Base-by-base conservation (phyloP, 2,113 vertebrate species). In the Thunnus thynnus region DNA sequence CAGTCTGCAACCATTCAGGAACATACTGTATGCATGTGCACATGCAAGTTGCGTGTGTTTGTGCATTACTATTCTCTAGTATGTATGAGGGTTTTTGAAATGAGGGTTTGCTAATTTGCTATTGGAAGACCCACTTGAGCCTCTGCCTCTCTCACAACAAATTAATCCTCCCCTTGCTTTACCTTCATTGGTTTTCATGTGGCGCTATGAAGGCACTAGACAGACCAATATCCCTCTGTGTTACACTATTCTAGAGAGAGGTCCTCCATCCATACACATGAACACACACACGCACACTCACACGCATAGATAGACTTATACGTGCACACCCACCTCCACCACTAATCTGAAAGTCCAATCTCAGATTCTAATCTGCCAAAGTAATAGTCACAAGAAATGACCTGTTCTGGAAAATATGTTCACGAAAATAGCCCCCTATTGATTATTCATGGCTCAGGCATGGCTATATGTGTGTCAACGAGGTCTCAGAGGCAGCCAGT, bases 101-200 rank as follows among this genome's bases (percentile, higher is more conserved):
- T 69, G 72, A 92, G 92, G 91, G 95, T 93, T 93, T 96, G 92
- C 95, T 96, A 96, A 97, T 97, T 96, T 96, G 94, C 94, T 95
- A 95, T 94, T 91, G 94, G 94, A 95, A 97, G 96, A 92, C 90
- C 93, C 93, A 92, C 90, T 93, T 93, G 94, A 94, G 94, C 92
- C 91, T 90, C 93, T 89, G 89, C 88, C 93, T 88, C 94, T 91
- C 83, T 91, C 86, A 89, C 84, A 91, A 91, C 86, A 91, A 92
- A 92, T 89, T 80, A 86, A 89, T 89, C 80, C 80, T 73, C 76
- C 71, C 60, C 80, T 77, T 65, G 82, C 84, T 87, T 88, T 80
- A 88, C 85, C 85, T 85, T 90, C 82, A 85, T 86, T 88, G 79
- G 84, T 84, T 91, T 89, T 89, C 80, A 86, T 89, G 89, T 76